Base-by-base conservation (phyloP, 2,888 invertebrate species). In the Leistus spinibarbis region DNA sequence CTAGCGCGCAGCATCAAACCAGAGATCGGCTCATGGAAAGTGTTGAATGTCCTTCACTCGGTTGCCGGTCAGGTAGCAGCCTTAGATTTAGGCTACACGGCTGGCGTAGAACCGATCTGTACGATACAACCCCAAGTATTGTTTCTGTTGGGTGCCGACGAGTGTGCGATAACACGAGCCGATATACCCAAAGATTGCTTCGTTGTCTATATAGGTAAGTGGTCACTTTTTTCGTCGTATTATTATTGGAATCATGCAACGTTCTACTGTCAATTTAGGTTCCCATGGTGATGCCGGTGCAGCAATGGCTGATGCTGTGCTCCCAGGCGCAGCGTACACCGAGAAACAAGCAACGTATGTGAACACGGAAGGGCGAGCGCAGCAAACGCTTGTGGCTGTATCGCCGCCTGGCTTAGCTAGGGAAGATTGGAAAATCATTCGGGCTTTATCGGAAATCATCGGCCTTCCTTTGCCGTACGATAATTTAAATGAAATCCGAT, bases 341-440 rank as follows among this genome's bases (percentile, higher is more conserved):
- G 99, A 99, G 89, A 99, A 99, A 87, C 93, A 95, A 84, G 97
- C 91, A n/a, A 97, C 95, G 0, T 99, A 95, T 86, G 97, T 97
- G 0, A 99, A 99, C 87, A 98, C 97, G 0, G 99, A 99, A 88
- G 99, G 99, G 0, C 90, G 99, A 78, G 91, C 98, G 53, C 98
- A 99, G 86, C 93, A 96, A 87, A 96, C 97, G 0, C 87, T 93
- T 40, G 88, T 90, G 2, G 98, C 97, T 19, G 93, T 98, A 57
- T 90, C 95, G 16, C 95, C 98, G 76, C 98, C 98, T 0, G 98
- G 98, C 56, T 88, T 92, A 86, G 98, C 98, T 0, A 89, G 98
- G 68, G 96, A 96, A 82, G 98, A 99, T 87, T 99, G 99, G 99
- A 99, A 99, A 88, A 96, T 99, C 80, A 90, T 99, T 80, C 91